Percentiles rank a stretch among this genome's conserved stretches.
Evolutionary conservation across 2,888 invertebrate genomes (phyloP).

Genomic region (Stramonita haemastoma): DNA sequence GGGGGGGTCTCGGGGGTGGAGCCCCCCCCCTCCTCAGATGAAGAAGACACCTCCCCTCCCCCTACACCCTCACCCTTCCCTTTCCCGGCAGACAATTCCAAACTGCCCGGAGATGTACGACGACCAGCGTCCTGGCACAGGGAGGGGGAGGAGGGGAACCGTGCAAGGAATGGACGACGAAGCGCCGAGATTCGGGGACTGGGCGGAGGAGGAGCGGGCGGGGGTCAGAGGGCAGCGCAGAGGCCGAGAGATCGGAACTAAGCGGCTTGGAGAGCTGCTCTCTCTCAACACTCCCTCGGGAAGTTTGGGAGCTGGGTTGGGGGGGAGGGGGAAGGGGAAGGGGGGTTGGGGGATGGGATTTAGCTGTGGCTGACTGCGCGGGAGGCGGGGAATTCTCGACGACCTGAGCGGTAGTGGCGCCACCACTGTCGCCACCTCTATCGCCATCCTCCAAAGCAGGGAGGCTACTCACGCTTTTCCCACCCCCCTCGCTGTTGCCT

Average conservation of each 20-base stretch:
- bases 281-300: background rate
- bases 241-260: background rate
- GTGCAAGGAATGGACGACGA: background rate
- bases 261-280: background rate
- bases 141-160: background rate
- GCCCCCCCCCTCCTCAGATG: background rate
- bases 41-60: slow-evolving; percentile 5
- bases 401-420: background rate
- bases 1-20: slow-evolving; percentile 44
- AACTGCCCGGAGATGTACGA: background rate
- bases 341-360: background rate
- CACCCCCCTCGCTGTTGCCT: background rate
- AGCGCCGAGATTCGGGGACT: background rate
- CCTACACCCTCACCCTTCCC: background rate
- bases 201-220: background rate
- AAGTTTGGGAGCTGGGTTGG: background rate
- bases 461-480: slow-evolving; percentile 2
- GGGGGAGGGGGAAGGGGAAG: background rate
- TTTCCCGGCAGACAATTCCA: background rate
- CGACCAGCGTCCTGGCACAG: background rate
- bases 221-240: background rate
- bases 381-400: background rate
- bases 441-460: background rate
- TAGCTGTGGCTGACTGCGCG: background rate
- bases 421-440: background rate